Evolutionary conservation across 2,888 invertebrate genomes (phyloP).

Genomic region (Melikaiella ostensackeni): DNA sequence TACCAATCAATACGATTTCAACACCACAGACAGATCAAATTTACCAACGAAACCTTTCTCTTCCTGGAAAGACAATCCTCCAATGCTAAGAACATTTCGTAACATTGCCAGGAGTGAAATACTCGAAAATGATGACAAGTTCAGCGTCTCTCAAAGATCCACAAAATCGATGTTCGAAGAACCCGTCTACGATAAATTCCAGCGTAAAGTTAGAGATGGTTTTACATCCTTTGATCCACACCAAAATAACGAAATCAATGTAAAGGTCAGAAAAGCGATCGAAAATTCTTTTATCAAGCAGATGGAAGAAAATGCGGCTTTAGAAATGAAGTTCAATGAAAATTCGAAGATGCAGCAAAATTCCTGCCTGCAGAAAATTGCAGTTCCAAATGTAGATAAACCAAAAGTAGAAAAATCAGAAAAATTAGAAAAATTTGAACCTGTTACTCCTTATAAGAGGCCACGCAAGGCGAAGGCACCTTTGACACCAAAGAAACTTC

Average conservation of each 20-base stretch:
- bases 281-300: conserved; percentile 73
- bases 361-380: conserved; percentile 27
- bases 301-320: conserved; percentile 68
- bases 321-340: conserved; percentile 54
- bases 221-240: conserved; percentile 43
- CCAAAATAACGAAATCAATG: conserved; percentile 57
- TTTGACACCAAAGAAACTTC: conserved; percentile 55
- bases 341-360: conserved; percentile 7
- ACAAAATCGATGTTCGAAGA: conserved; percentile 72
- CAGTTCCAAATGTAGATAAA: not conserved
- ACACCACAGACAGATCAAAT: conserved; percentile 45
- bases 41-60: conserved; percentile 48
- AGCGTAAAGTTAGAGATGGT: conserved; percentile 33
- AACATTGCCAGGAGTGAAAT: conserved; percentile 70
- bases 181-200: conserved; percentile 58
- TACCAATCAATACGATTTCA: conserved; percentile 58
- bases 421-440: conserved; percentile 1
- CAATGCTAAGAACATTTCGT: conserved; percentile 65
- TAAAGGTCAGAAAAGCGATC: conserved; percentile 70
- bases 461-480: conserved; percentile 52
- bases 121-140: conserved; percentile 66
- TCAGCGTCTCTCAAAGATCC: conserved; percentile 68
- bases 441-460: conserved; percentile 28
- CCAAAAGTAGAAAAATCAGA: not conserved
- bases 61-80: conserved; percentile 66